These are phyloP conservation scores for Genyomyrus donnyi DNA, from an alignment of 2,113 vertebrate species.

Conservation along the genomic window DNA sequence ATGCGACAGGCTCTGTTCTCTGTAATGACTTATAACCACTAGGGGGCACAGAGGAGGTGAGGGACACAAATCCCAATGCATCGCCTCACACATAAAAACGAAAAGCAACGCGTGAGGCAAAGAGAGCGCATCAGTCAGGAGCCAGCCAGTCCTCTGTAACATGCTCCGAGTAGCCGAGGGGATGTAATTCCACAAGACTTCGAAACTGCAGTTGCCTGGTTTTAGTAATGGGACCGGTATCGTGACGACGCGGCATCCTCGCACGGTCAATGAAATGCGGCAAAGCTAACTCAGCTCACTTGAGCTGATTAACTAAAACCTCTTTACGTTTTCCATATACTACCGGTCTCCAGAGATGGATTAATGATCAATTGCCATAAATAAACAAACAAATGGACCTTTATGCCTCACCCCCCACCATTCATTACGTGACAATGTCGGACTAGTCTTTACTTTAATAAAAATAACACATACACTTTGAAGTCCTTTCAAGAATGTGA, in stretches of 20 bases:
- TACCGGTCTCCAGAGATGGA: neutral
- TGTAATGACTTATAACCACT: neutral
- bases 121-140: neutral
- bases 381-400: constrained; percentile 5
- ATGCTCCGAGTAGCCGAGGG: neutral
- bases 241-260: neutral
- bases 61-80: neutral
- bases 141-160: neutral
- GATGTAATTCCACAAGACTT: neutral
- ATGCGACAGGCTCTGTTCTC: neutral
- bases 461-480: neutral
- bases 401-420: neutral
- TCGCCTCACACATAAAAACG: neutral
- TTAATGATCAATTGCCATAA: constrained; percentile 11
- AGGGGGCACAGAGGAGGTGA: neutral
- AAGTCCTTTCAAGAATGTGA: neutral
- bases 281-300: neutral
- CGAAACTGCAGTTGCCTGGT: neutral
- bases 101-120: neutral
- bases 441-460: neutral
- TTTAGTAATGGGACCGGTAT: neutral
- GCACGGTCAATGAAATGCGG: neutral
- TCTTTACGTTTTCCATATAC: constrained; percentile 3
- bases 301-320: constrained; percentile 13
- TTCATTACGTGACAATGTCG: neutral